phyloP scores from a whole-genome alignment of 2,797 vertebrate species.

The Parambassis ranga region DNA sequence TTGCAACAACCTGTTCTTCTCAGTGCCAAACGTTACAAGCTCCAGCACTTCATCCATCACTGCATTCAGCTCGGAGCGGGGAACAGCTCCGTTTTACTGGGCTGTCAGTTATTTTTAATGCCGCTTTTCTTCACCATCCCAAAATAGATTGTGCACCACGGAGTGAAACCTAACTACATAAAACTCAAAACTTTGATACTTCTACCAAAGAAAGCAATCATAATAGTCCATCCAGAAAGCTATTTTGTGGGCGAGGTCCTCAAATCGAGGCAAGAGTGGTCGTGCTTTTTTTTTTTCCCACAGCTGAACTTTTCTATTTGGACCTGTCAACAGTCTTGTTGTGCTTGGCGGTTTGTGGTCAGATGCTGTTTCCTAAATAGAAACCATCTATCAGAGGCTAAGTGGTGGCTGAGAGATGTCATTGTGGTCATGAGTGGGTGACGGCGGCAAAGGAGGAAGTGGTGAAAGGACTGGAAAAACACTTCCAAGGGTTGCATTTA shows the following conservation, averaged over 20 bases:
- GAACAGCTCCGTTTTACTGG: slow-evolving; percentile 24
- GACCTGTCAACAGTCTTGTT: slow-evolving; percentile 70
- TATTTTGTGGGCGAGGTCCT: slow-evolving; percentile 38
- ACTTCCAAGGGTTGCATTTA: slow-evolving; percentile 47
- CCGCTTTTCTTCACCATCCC: not conserved
- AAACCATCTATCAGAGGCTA: slow-evolving; percentile 77
- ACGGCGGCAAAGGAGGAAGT: slow-evolving; percentile 64
- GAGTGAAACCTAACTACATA: slow-evolving; percentile 32
- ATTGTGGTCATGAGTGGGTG: slow-evolving; percentile 74
- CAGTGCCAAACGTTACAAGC: slow-evolving; percentile 25
- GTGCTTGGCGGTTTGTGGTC: slow-evolving; percentile 65
- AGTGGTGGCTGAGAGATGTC: slow-evolving; percentile 74
- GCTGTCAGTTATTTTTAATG: slow-evolving; percentile 25
- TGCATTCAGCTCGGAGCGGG: not conserved
- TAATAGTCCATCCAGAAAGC: slow-evolving; percentile 34
- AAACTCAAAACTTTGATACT: slow-evolving; percentile 30
- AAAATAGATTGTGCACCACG: slow-evolving; percentile 32
- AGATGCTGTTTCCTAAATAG: slow-evolving; percentile 75
- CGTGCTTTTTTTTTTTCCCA: slow-evolving; percentile 46
- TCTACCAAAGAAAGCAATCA: slow-evolving; percentile 44
- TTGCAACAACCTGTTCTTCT: slow-evolving; percentile 31
- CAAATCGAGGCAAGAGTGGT: slow-evolving; percentile 32
- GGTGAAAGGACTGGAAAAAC: slow-evolving; percentile 63
- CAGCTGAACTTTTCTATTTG: slow-evolving; percentile 67
- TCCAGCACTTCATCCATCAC: slow-evolving; percentile 31